Conservation (phyloP, 2,888 invertebrate genomes). For the Neuroscelio doddi region DNA sequence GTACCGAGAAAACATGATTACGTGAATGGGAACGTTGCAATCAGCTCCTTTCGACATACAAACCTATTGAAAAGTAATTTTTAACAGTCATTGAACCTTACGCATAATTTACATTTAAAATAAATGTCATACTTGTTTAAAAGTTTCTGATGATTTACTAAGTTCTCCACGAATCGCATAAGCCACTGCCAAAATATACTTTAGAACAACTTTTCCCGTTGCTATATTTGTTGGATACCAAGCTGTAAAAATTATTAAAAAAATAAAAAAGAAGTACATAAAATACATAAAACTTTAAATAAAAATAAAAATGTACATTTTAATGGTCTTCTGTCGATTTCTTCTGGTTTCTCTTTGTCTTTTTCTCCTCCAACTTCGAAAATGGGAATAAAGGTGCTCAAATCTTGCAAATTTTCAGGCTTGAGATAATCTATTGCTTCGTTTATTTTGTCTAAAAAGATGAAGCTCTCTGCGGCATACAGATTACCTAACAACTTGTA, state of each 20-base stretch:
- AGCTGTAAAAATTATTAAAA: conserved; percentile 62
- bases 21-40: conserved; percentile 76
- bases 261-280: conserved; percentile 1
- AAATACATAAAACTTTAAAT: neutral
- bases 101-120: no score
- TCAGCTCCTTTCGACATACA: conserved; percentile 74
- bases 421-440: conserved; percentile 91
- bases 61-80: conserved; percentile 62
- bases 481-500: conserved; percentile 87
- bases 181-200: conserved; percentile 85
- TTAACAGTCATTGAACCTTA: no score
- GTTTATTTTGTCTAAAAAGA: conserved; percentile 85
- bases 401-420: conserved; percentile 79
- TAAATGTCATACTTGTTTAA: conserved; percentile 66
- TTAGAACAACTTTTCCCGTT: conserved; percentile 81
- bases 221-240: conserved; percentile 79
- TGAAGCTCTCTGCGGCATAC: conserved; percentile 91
- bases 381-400: conserved; percentile 71
- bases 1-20: conserved; percentile 78
- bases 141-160: conserved; percentile 77
- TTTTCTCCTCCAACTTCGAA: conserved; percentile 61
- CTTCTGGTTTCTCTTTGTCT: conserved; percentile 72
- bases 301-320: conserved; percentile 50
- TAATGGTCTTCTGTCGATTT: conserved; percentile 58
- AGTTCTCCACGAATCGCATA: conserved; percentile 83